Conservation (phyloP, 2,113 vertebrate genomes). For the Pangasianodon hypophthalmus region DNA sequence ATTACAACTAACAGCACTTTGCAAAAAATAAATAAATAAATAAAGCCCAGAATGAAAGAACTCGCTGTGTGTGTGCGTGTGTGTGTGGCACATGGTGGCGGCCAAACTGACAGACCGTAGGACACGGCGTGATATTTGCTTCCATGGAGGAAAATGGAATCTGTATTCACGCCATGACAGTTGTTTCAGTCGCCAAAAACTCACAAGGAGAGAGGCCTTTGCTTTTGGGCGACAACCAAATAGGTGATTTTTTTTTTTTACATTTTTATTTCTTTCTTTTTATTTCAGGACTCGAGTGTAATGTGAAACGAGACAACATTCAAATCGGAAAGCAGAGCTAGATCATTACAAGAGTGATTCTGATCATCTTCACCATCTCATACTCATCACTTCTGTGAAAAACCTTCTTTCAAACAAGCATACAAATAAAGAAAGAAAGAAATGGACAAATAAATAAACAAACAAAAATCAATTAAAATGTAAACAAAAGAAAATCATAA, state of each 20-base stretch:
- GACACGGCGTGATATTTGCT: constrained; percentile 53
- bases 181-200: constrained; percentile 49
- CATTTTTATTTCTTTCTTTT: constrained; percentile 2
- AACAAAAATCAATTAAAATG: neutral
- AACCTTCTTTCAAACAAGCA: neutral
- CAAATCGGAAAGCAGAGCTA: too few species aligned
- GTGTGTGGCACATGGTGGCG: constrained; percentile 39
- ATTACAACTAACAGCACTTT: neutral
- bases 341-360: neutral
- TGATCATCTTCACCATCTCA: neutral
- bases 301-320: neutral
- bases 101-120: constrained; percentile 57
- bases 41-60: neutral
- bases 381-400: neutral
- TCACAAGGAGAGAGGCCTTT: constrained; percentile 37
- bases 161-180: constrained; percentile 55
- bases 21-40: neutral
- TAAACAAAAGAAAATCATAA: neutral
- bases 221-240: constrained; percentile 46
- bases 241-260: constrained; percentile 29
- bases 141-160: constrained; percentile 48
- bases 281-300: neutral
- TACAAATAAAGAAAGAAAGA: neutral
- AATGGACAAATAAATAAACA: neutral
- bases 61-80: constrained; percentile 15